Evolutionary conservation across 2,888 invertebrate species (phyloP).

Genomic region (Pyrochroa serraticornis): DNA sequence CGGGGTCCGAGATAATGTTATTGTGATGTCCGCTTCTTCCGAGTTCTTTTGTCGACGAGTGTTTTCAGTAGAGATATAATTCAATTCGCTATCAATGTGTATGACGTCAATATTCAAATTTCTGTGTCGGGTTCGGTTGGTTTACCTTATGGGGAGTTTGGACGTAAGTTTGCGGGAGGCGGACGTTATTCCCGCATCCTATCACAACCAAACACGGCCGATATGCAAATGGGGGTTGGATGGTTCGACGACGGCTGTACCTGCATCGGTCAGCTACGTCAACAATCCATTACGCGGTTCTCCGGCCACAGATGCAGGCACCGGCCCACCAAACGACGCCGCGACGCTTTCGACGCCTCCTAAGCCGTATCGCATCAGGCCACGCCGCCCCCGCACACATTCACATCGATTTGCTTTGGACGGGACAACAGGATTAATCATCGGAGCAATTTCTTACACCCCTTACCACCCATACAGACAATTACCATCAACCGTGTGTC

Average conservation of each 20-base stretch:
- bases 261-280: slow-evolving; percentile 59
- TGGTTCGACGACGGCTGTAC: slow-evolving; percentile 49
- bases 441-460: slow-evolving; percentile 7
- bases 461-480: too few relatives aligned
- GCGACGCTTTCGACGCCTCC: slow-evolving; percentile 2
- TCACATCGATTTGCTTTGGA: slow-evolving; percentile 43
- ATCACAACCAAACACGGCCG: slow-evolving; percentile 56
- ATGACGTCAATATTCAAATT: slow-evolving; percentile 56
- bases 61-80: slow-evolving; percentile 49
- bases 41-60: slow-evolving; percentile 38
- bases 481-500: too few relatives aligned
- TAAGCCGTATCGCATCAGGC: neutral
- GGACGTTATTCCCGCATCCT: slow-evolving; percentile 51
- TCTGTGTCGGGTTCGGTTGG: slow-evolving; percentile 38
- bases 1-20: slow-evolving; percentile 30
- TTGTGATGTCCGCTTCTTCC: slow-evolving; percentile 32
- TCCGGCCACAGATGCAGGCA: slow-evolving; percentile 38
- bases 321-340: neutral
- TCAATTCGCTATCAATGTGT: slow-evolving; percentile 44
- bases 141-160: slow-evolving; percentile 50
- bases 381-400: slow-evolving; percentile 1
- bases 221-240: slow-evolving; percentile 53
- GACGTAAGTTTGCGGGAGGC: slow-evolving; percentile 50
- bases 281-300: slow-evolving; percentile 56
- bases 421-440: slow-evolving; percentile 43